Evolutionary conservation across 1,140 invertebrate species (phyloP), one percentile per base, ranked within the genome.

Genomic region (Bathynomus jamesi): DNA sequence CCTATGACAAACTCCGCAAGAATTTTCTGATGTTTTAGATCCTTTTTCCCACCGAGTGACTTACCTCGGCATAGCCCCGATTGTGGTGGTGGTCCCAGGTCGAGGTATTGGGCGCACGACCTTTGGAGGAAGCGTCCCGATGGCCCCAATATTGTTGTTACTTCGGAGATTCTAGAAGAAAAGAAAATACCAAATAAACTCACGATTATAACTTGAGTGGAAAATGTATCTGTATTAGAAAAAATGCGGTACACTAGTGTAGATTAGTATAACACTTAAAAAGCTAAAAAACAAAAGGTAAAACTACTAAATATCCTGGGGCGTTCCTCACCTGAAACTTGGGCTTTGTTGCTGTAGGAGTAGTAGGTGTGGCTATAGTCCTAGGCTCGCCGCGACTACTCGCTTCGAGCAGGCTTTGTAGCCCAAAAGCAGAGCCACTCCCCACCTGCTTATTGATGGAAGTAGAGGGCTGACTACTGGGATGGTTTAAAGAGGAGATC

Each of bases 261-360:
- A n/a, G n/a, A n/a, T n/a, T n/a, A n/a, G n/a, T n/a, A n/a, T n/a
- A n/a, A n/a, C n/a, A n/a, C n/a, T n/a, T n/a, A n/a, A n/a, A n/a
- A n/a, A n/a, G n/a, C n/a, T n/a, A n/a, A n/a, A n/a, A n/a, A n/a
- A n/a, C n/a, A n/a, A n/a, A n/a, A n/a, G n/a, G n/a, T n/a, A n/a
- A n/a, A n/a, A n/a, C n/a, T n/a, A n/a, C n/a, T n/a, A n/a, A n/a
- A n/a, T n/a, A n/a, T n/a, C n/a, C n/a, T n/a, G n/a, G n/a, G n/a
- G n/a, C 61, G 30, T 5, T 17, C 21, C 66, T 73, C 40, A 73
- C 71, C 71, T 73, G 71, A 53, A 73, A 73, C 28, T 73, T 73
- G 60, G 71, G 71, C 46, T 73, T 73, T 29, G 71, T 73, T 24
- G 53, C 28, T 25, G 71, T 65, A 28, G 40, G n/a, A 53, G 71